phyloP scores from a whole-genome alignment of 2,888 invertebrate genomes.

The Drepanosiphum platanoidis region DNA sequence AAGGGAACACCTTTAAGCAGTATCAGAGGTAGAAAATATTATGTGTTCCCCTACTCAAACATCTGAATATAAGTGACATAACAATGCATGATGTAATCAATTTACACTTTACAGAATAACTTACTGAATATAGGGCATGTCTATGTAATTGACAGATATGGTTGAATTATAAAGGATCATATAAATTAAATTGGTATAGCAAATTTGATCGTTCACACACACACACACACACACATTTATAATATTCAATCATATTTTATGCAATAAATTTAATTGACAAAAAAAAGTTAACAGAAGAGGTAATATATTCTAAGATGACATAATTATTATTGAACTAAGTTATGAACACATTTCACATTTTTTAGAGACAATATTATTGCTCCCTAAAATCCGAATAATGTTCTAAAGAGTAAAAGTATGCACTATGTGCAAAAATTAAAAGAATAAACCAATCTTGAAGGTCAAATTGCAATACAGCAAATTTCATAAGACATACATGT shows the following conservation, averaged over 20 bases:
- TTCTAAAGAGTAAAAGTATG: not conserved
- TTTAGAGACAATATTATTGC: not conserved
- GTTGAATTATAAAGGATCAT: not conserved
- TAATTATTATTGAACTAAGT: not conserved
- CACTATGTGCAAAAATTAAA: not conserved
- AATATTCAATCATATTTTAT: conserved; percentile 1
- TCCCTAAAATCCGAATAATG: not conserved
- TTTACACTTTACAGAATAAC: not conserved
- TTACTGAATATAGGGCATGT: not conserved
- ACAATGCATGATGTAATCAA: not conserved
- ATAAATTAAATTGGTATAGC: not conserved
- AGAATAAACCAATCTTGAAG: not conserved
- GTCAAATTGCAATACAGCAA: not conserved
- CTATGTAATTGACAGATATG: not conserved
- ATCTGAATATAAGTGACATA: too few species aligned
- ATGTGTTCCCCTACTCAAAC: too few species aligned
- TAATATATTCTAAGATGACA: conserved; percentile 5
- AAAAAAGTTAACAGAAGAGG: not conserved
- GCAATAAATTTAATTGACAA: conserved; percentile 38
- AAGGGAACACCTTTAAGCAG: too few species aligned
- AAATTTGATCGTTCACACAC: not conserved
- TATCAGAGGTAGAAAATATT: too few species aligned
- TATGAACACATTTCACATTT: too few species aligned
- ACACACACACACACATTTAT: not conserved
- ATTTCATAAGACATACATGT: not conserved